Percentiles rank a stretch among this genome's conserved stretches.
Conservation (phyloP, 2,888 invertebrate species). For the Amphipyra tragopoginis region DNA sequence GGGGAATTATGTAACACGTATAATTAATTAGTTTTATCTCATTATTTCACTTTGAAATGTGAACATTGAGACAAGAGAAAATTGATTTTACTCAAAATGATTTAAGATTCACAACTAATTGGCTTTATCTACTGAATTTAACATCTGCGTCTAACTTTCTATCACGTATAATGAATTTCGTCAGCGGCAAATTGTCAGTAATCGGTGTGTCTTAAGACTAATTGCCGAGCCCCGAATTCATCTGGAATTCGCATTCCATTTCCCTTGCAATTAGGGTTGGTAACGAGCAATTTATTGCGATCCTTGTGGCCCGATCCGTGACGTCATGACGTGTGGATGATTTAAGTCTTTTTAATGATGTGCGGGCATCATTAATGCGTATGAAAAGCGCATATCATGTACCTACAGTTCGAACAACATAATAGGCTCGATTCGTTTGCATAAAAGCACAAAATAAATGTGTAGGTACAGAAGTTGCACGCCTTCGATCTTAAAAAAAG, state of each 20-base stretch:
- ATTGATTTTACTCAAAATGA: slow-evolving; percentile 12
- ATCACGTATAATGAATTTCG: slow-evolving; percentile 61
- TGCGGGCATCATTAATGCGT: slow-evolving; percentile 12
- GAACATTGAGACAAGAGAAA: slow-evolving; percentile 2
- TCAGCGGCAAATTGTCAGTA: slow-evolving; percentile 70
- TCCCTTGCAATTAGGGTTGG: slow-evolving; percentile 78
- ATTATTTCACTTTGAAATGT: slow-evolving; percentile 9
- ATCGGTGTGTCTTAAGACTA: slow-evolving; percentile 72
- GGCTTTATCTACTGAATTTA: slow-evolving; percentile 4
- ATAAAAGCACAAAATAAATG: too few relatives aligned
- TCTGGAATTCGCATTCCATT: slow-evolving; percentile 76
- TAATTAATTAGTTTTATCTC: neutral
- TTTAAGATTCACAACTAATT: slow-evolving; percentile 34
- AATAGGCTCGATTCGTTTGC: too few relatives aligned
- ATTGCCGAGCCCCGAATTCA: slow-evolving; percentile 72
- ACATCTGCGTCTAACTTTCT: slow-evolving; percentile 50
- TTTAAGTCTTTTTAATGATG: slow-evolving; percentile 46
- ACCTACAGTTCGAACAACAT: too few relatives aligned
- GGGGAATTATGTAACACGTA: too few relatives aligned
- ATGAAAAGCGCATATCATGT: slow-evolving; percentile 32
- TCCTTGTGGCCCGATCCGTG: slow-evolving; percentile 44
- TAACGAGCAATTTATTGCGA: slow-evolving; percentile 81
- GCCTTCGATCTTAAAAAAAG: too few relatives aligned
- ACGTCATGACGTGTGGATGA: slow-evolving; percentile 22
- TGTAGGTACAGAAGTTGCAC: too few relatives aligned